Base-by-base conservation (phyloP, 2,888 invertebrate species). In the Erpobdella octoculata region DNA sequence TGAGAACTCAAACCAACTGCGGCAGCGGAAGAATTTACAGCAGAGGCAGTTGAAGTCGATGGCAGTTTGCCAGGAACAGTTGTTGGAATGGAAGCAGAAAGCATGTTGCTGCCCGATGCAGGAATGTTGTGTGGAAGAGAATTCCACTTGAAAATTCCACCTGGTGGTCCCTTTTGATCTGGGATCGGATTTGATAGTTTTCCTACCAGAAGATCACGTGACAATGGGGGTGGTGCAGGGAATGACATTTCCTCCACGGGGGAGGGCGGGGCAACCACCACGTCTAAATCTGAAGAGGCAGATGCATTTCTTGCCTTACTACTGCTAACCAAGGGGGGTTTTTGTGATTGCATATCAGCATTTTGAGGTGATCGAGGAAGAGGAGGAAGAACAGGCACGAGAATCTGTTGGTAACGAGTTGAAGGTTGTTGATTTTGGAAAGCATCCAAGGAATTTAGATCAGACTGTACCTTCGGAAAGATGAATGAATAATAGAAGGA, bases 71-170 rank as follows among this genome's bases (percentile, higher is more conserved):
- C 59, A 18, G 59, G 31, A 15, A 31, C 31, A 28, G 59, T 25
- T 28, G 62, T 9, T n/a, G n/a, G n/a, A n/a, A n/a, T n/a, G n/a
- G n/a, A n/a, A n/a, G n/a, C n/a, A n/a, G n/a, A n/a, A n/a, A n/a
- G n/a, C n/a, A n/a, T n/a, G 53, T 5, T 67, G 65, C 65, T 65
- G 18, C 33, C 46, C 18, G 53, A n/a, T 21, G 69, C 33, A 3
- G 69, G 46, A 48, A 48, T 25, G 28, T 48, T 48, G 58, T 58
- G 69, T 21, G 69, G 69, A 35, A 69, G 37, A 12, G 69, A 69
- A 15, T 48, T 48, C 53, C 69, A 69, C 58, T 69, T 69, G 46
- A 58, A 31, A 8, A n/a, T 18, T 6, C 62, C 31, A 9, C 28
- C 31, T 1, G 28, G 62, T n/a, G 62, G 35, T 21, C 9, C 12